These are phyloP conservation scores for Peromyscus maniculatus DNA, from an alignment of 2,113 vertebrate genomes.

Conservation along the genomic window DNA sequence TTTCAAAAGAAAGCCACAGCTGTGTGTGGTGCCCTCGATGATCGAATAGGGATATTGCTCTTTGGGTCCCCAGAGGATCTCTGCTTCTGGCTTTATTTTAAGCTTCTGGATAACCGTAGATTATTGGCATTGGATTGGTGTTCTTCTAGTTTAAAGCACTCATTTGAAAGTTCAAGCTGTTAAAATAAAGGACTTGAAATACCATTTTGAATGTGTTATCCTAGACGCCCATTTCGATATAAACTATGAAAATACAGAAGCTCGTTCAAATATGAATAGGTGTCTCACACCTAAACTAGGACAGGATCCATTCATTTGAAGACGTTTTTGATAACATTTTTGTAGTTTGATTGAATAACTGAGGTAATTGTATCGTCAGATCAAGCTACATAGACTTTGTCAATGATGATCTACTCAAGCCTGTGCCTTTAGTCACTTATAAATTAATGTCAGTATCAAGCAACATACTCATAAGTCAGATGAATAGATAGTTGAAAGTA, in stretches of 20 bases:
- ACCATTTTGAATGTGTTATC: slow-evolving; percentile 32
- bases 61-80: neutral
- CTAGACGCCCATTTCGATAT: neutral
- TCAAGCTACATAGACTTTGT: neutral
- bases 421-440: slow-evolving; percentile 7
- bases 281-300: neutral
- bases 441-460: neutral
- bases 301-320: neutral
- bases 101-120: slow-evolving; percentile 48
- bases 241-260: slow-evolving; percentile 35
- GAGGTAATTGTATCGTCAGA: neutral
- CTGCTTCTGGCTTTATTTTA: slow-evolving; percentile 63
- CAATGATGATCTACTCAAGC: slow-evolving; percentile 1
- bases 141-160: neutral
- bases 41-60: neutral
- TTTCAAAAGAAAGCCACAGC: slow-evolving; percentile 13
- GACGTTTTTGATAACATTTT: neutral
- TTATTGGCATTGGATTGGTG: slow-evolving; percentile 40
- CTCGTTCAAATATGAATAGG: neutral
- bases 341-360: slow-evolving; percentile 34
- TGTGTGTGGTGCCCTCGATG: neutral
- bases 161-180: slow-evolving; percentile 33
- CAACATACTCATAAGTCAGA: neutral
- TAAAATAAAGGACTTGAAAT: slow-evolving; percentile 40
- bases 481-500: neutral